Conservation (phyloP, 1,140 invertebrate genomes). For the Brachionus paranguensis region DNA sequence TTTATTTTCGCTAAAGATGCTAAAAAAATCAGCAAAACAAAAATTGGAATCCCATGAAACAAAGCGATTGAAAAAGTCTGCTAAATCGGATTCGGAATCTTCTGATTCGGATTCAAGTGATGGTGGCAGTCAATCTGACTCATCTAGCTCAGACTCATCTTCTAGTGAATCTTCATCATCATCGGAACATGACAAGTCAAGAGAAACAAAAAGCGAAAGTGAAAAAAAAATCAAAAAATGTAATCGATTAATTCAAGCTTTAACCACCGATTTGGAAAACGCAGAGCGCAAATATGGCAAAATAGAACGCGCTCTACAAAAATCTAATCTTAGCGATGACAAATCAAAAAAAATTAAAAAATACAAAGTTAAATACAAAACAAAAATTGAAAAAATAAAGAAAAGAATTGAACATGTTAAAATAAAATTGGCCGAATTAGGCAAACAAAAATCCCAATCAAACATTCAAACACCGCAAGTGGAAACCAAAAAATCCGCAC, state of each 20-base stretch:
- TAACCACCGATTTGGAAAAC: not conserved
- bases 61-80: not conserved
- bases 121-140: not conserved
- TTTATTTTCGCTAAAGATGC: not conserved
- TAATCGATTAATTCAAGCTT: not conserved
- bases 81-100: not conserved
- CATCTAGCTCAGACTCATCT: not conserved
- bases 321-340: not conserved
- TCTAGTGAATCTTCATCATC: not conserved
- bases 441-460: not conserved
- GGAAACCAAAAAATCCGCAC: not conserved
- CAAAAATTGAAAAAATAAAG: conserved; percentile 9
- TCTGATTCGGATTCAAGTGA: not conserved
- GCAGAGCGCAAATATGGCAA: not conserved
- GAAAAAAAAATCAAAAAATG: not conserved
- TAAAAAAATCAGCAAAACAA: not conserved
- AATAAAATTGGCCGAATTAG: not conserved
- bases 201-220: not conserved
- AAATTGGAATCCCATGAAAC: not conserved
- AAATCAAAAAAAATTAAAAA: conserved; percentile 25
- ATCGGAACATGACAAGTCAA: not conserved
- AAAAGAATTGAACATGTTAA: not conserved
- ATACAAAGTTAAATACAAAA: conserved; percentile 10
- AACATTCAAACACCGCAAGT: not conserved
- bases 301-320: not conserved